Conservation (phyloP, 2,888 invertebrate genomes). For the Drosophila ustulata region DNA sequence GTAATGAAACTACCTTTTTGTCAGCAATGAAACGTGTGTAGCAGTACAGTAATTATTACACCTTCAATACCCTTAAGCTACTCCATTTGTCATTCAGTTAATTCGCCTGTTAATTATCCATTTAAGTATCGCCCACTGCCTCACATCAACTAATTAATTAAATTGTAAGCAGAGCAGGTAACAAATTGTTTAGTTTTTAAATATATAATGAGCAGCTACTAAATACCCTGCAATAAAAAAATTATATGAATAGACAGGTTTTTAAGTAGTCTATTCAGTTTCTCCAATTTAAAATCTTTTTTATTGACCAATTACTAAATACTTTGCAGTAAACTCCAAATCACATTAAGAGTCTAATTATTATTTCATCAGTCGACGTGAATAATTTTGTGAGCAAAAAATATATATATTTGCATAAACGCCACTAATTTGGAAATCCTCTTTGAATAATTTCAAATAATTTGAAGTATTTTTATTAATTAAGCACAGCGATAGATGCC, state of each 20-base stretch:
- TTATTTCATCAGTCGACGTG: background rate
- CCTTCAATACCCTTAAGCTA: background rate
- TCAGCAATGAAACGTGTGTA: background rate
- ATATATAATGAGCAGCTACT: background rate
- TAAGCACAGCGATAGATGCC: background rate
- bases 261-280: background rate
- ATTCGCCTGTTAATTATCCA: background rate
- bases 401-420: no score
- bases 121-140: no score
- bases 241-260: background rate
- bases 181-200: background rate
- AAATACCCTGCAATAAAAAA: background rate
- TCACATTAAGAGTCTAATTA: background rate
- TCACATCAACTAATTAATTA: background rate
- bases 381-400: background rate
- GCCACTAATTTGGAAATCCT: background rate
- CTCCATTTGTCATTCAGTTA: background rate
- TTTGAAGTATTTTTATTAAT: slow-evolving; percentile 1
- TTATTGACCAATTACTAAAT: background rate
- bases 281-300: background rate
- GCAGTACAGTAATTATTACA: background rate
- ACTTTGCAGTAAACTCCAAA: background rate
- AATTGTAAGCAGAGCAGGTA: background rate
- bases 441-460: background rate
- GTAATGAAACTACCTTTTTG: background rate